These are phyloP conservation scores for Diplodus puntazzo DNA, from an alignment of 2,797 vertebrate genomes.

Conservation along the genomic window DNA sequence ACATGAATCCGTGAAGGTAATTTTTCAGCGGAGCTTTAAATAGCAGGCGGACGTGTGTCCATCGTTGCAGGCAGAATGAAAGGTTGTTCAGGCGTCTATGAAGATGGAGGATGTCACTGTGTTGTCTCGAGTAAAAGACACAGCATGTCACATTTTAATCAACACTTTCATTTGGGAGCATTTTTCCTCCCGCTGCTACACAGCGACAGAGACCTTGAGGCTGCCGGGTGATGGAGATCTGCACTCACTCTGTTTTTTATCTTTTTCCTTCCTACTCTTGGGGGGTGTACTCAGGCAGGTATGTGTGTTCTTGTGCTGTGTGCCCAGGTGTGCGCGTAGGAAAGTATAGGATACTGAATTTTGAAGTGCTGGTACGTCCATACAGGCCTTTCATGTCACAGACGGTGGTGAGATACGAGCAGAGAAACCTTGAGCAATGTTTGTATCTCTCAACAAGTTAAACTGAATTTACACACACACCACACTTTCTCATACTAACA, in stretches of 20 bases:
- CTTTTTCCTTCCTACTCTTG: conserved; percentile 8
- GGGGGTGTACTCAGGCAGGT: conserved; percentile 20
- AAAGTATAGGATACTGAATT: not conserved
- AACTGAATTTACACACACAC: not conserved
- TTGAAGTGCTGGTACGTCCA: not conserved
- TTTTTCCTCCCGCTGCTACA: conserved; percentile 73
- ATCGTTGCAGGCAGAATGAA: conserved; percentile 53
- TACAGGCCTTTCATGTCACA: conserved; percentile 19
- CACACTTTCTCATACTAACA: not conserved
- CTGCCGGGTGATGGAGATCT: conserved; percentile 80
- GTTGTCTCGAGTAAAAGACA: conserved; percentile 70
- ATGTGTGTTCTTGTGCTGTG: conserved; percentile 5
- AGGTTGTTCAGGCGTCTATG: conserved; percentile 57
- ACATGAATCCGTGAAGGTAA: conserved; percentile 37
- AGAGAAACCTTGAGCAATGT: not conserved
- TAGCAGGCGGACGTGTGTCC: conserved; percentile 65
- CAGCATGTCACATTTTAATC: conserved; percentile 84
- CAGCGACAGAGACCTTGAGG: conserved; percentile 82
- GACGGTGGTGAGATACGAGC: conserved; percentile 2
- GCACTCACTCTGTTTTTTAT: conserved; percentile 39
- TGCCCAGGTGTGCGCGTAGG: conserved; percentile 7
- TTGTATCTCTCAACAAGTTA: conserved; percentile 4
- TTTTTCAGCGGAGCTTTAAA: conserved; percentile 67
- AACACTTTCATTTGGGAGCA: conserved; percentile 81
- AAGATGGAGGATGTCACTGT: conserved; percentile 77